Conservation (phyloP, 2,888 invertebrate species). For the Cataglyphis cursor region DNA sequence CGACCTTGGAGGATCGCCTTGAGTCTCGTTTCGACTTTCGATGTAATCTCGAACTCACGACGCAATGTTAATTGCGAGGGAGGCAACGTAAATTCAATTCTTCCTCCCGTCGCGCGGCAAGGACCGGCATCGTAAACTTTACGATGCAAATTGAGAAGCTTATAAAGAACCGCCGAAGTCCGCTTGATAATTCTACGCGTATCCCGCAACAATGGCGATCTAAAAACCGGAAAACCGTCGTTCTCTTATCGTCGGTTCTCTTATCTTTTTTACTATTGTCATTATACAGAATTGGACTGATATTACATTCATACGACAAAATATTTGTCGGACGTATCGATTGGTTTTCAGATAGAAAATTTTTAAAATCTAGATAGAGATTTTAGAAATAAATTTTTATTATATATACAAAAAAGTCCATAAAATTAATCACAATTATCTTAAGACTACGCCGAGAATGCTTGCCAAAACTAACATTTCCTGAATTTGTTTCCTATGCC, state of each 20-base stretch:
- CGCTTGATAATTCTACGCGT: conserved; percentile 45
- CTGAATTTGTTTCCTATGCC: background rate
- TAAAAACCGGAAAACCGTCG: conserved; percentile 36
- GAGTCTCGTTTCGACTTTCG: conserved; percentile 53
- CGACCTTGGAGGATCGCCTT: conserved; percentile 67
- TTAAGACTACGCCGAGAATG: background rate
- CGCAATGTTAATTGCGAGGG: conserved; percentile 69
- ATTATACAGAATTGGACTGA: background rate
- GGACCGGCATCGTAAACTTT: conserved; percentile 65
- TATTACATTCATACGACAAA: too few relatives aligned
- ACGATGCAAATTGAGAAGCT: conserved; percentile 74
- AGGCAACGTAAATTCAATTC: conserved; percentile 71
- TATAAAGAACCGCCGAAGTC: conserved; percentile 65
- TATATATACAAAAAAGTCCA: background rate
- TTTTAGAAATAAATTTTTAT: background rate
- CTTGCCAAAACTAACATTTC: background rate
- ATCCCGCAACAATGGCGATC: conserved; percentile 44
- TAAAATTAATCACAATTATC: conserved; percentile 5
- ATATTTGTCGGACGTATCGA: too few relatives aligned
- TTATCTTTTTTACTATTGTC: background rate
- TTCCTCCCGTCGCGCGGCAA: conserved; percentile 41
- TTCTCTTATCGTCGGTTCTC: background rate
- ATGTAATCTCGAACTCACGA: conserved; percentile 59
- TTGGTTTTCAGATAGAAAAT: too few relatives aligned
- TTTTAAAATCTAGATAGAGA: too few relatives aligned